Evolutionary conservation across 2,797 vertebrate genomes (phyloP).

Genomic region (Podargus strigoides): DNA sequence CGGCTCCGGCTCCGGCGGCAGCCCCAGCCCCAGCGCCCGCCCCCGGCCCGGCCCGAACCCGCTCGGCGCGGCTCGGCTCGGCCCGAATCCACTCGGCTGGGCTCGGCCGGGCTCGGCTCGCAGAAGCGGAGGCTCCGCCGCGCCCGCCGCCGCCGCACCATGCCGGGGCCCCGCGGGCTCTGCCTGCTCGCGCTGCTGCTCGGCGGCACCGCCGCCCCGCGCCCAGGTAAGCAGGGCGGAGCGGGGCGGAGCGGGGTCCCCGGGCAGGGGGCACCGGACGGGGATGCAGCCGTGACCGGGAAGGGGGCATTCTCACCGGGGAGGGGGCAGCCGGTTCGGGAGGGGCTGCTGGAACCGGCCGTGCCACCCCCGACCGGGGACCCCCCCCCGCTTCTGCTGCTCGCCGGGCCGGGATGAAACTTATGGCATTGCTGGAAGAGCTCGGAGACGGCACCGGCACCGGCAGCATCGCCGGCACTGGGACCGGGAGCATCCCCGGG

Average conservation of each 20-base stretch:
- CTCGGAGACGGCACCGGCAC: background rate
- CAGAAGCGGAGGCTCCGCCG: background rate
- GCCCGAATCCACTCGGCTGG: background rate
- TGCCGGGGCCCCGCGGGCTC: slow-evolving; percentile 23
- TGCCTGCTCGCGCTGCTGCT: slow-evolving; percentile 30
- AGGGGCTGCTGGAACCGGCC: background rate
- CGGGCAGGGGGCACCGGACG: background rate
- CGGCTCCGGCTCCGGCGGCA: background rate
- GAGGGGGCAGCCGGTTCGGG: background rate
- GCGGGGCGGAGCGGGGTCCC: background rate
- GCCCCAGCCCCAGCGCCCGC: background rate
- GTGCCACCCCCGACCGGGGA: background rate
- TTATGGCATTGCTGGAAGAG: background rate
- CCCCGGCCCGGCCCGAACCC: background rate
- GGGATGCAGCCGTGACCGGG: background rate
- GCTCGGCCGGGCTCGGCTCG: too few relatives aligned
- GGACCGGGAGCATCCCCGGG: background rate
- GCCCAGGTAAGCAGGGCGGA: slow-evolving; percentile 9
- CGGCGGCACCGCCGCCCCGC: slow-evolving; percentile 7
- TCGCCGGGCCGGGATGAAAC: background rate
- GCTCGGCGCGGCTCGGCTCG: background rate
- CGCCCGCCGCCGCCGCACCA: background rate
- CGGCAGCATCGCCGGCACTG: background rate
- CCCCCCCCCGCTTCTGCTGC: background rate
- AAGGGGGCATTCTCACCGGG: background rate